phyloP scores from a whole-genome alignment of 2,797 vertebrate species.

The Amniataba percoides region DNA sequence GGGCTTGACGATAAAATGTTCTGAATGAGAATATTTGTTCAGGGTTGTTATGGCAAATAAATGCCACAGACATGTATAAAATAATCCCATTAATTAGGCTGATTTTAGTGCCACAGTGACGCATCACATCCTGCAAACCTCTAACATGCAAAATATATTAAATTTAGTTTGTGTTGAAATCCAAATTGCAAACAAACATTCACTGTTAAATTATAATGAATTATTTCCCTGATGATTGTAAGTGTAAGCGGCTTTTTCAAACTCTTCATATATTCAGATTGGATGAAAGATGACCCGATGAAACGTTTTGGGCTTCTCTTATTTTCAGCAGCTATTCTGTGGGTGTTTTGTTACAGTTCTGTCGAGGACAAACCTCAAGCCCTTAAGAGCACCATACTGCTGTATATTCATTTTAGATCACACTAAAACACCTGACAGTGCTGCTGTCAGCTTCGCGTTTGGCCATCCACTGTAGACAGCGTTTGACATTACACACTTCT shows the following conservation, averaged over 20 bases:
- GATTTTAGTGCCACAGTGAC: not conserved
- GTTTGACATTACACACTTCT: slow-evolving; percentile 46
- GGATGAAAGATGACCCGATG: not conserved
- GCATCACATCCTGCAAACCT: not conserved
- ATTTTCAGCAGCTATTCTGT: not conserved
- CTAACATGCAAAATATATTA: not conserved
- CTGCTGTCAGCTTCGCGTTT: slow-evolving; percentile 49
- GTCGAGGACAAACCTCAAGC: slow-evolving; percentile 35
- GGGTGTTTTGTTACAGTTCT: not conserved
- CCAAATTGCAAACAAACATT: not conserved
- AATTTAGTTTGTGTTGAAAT: not conserved
- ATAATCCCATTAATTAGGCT: not conserved
- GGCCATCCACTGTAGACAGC: slow-evolving; percentile 24
- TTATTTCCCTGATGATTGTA: not conserved
- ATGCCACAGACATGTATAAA: not conserved
- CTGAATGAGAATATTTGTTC: not conserved
- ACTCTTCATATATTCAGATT: not conserved
- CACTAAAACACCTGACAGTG: slow-evolving; percentile 43
- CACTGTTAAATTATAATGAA: not conserved
- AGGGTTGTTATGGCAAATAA: not conserved
- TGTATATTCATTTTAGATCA: slow-evolving; percentile 57
- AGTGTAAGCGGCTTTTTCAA: not conserved
- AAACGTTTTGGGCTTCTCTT: not conserved
- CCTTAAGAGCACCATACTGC: slow-evolving; percentile 14
- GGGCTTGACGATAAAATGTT: not conserved